A percentile compares a stretch with the other conserved stretches of the same genome.
Conservation (phyloP, 2,797 vertebrate species). For the Scarus forsteni region DNA sequence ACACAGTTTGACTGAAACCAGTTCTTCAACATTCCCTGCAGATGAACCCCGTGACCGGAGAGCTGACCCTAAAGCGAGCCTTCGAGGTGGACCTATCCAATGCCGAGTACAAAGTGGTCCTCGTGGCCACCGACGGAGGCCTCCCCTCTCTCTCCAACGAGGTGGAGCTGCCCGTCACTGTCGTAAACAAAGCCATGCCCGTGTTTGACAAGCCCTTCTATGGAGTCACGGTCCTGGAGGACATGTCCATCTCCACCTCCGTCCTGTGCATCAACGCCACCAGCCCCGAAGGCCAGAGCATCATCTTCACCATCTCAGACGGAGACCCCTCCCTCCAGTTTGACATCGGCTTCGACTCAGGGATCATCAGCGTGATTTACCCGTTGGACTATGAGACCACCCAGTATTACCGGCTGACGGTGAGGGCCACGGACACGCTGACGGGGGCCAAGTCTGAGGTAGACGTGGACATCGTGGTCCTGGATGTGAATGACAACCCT, state of each 20-base stretch:
- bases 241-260: constrained; percentile 86
- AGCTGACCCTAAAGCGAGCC: constrained; percentile 88
- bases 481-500: constrained; percentile 95
- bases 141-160: constrained; percentile 88
- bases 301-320: constrained; percentile 92
- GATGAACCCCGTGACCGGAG: constrained; percentile 85
- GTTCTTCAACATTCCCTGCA: constrained; percentile 36
- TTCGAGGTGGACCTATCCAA: constrained; percentile 91
- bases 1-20: neutral
- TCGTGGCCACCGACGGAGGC: constrained; percentile 92
- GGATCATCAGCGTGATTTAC: constrained; percentile 89
- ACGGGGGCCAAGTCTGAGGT: constrained; percentile 93
- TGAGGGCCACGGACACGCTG: constrained; percentile 92
- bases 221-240: constrained; percentile 91
- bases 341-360: constrained; percentile 93
- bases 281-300: constrained; percentile 91
- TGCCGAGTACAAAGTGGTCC: constrained; percentile 88
- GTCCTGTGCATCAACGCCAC: constrained; percentile 92
- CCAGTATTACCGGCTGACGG: constrained; percentile 90
- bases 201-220: constrained; percentile 98
- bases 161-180: constrained; percentile 89
- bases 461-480: constrained; percentile 92
- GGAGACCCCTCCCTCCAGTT: constrained; percentile 93
- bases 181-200: constrained; percentile 97
- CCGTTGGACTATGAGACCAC: constrained; percentile 92